Evolutionary conservation across 2,888 invertebrate species (phyloP), one percentile per base, ranked within the genome.

Genomic region (Torymus auratus): DNA sequence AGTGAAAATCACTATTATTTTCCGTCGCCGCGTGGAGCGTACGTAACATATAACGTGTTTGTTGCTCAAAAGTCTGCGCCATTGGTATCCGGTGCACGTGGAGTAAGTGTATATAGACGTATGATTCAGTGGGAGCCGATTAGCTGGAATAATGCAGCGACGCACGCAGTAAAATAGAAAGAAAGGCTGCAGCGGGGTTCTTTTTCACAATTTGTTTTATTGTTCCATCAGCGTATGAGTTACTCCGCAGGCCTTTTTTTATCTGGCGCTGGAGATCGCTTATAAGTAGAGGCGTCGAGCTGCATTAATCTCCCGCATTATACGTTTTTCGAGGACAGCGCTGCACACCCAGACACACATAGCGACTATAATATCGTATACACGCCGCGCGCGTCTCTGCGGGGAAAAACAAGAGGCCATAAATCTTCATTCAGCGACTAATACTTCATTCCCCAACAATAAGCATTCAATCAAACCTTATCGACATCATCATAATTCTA

Each of bases 391-490:
- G 28, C 7, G 5, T 28, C 5, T 7, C 7, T 7, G 3, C 28
- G 13, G 55, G 52, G 52, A 20, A 55, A 52, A 68, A 76, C 71
- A 72, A 65, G 65, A 68, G 28, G 62, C 70, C 71, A 67, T 82
- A 75, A 64, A 82, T 82, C 81, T 78, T 75, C 75, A 71, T 75
- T 78, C 67, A 58, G 55, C 60, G 70, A 69, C 76, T 69, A 76
- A 81, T 81, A 68, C 76, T 77, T 73, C 72, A 77, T 77, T 69
- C 72, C 64, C 20, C 73, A 73, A 81, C 77, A 78, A 78, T 78
- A 70, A 81, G 81, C 78, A 78, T 78, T 81, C 78, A 58, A 81
- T 81, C 81, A 73, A 69, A 65, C 60, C 7, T 53, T 71, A 81
- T 81, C 78, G 81, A 70, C 73, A 61, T 81, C 73, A 73, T 78